Evolutionary conservation across 2,888 invertebrate genomes (phyloP), one percentile per base, ranked within the genome.

Genomic region (Hermaeophaga mercurialis): DNA sequence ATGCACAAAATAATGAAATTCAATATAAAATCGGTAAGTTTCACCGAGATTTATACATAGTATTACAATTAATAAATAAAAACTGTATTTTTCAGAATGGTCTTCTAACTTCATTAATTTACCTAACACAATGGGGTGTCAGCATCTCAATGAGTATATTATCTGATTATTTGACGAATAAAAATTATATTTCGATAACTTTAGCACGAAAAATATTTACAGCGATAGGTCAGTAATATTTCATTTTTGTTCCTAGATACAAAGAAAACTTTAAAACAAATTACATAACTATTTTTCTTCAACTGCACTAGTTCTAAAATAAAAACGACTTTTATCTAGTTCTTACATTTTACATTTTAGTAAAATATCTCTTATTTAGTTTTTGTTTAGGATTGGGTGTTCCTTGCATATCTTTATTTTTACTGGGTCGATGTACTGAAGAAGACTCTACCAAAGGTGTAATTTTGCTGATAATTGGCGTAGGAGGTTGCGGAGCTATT

Each of bases 1-100:
- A 86, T 93, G 84, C 84, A 83, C 65, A 82, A 84, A 44, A 85
- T 91, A 3, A 80, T 92, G 0, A 79, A 82, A 49, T 88, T 85
- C 65, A 81, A 91, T 54, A 87, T 92, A 18, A 84, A 86, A 72
- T 78, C 83, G 63, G 89, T 89, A 62, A 65, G 69, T 65, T 4
- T 0, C 11, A 46, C 18, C 9, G 1, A 19, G 19, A 19, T 5
- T 19, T 1, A 9, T 4, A 12, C n/a, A 39, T n/a, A n/a, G n/a
- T n/a, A n/a, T n/a, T n/a, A n/a, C n/a, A n/a, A n/a, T n/a, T n/a
- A n/a, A n/a, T n/a, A n/a, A n/a, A n/a, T n/a, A n/a, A 33, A 28
- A 3, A n/a, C n/a, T 22, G 7, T 28, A 43, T 79, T 77, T 9
- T 73, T n/a, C n/a, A 85, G 82, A 88, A 87, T 67, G 88, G 88